Evolutionary conservation across 1,140 invertebrate species (phyloP).

Genomic region (Drosophila tristis): DNA sequence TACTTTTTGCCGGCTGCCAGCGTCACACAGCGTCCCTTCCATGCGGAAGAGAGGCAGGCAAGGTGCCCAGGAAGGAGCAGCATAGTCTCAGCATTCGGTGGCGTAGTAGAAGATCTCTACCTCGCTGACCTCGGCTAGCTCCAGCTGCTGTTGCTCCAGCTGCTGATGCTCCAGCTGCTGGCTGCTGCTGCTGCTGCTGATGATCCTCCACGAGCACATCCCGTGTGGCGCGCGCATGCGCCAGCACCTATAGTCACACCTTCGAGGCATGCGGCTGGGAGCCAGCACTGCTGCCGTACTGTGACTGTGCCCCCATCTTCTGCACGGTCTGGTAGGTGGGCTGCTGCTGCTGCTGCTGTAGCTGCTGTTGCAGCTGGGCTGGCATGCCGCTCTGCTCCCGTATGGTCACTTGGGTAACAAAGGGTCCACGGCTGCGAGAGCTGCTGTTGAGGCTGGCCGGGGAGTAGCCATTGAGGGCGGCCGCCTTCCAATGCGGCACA

Average conservation of each 20-base stretch:
- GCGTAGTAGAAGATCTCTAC: conserved; percentile 81
- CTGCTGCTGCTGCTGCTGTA: conserved; percentile 54
- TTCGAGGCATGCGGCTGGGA: conserved; percentile 81
- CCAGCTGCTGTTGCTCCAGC: conserved; percentile 20
- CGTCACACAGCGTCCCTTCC: conserved; percentile 1
- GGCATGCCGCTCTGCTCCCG: conserved; percentile 61
- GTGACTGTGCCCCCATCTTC: conserved; percentile 54
- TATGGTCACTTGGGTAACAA: conserved; percentile 86
- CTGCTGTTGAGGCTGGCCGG: conserved; percentile 74
- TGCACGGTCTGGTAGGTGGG: conserved; percentile 78
- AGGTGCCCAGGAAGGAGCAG: background rate
- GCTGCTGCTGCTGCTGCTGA: background rate
- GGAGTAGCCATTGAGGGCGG: conserved; percentile 73
- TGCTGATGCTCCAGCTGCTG: background rate
- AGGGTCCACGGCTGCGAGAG: conserved; percentile 85
- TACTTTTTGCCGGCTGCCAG: conserved; percentile 38
- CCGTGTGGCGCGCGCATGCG: conserved; percentile 75
- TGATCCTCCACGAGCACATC: conserved; percentile 54
- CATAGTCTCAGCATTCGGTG: conserved; percentile 68
- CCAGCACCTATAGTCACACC: conserved; percentile 84
- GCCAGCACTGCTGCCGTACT: conserved; percentile 61
- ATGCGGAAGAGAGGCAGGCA: too few relatives aligned
- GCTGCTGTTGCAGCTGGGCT: conserved; percentile 33
- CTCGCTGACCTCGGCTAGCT: conserved; percentile 48
- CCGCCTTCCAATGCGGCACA: conserved; percentile 76